These are phyloP conservation scores for Phymanthus crucifer DNA, from an alignment of 92 coral and sea anemone genomes.

Conservation along the genomic window DNA sequence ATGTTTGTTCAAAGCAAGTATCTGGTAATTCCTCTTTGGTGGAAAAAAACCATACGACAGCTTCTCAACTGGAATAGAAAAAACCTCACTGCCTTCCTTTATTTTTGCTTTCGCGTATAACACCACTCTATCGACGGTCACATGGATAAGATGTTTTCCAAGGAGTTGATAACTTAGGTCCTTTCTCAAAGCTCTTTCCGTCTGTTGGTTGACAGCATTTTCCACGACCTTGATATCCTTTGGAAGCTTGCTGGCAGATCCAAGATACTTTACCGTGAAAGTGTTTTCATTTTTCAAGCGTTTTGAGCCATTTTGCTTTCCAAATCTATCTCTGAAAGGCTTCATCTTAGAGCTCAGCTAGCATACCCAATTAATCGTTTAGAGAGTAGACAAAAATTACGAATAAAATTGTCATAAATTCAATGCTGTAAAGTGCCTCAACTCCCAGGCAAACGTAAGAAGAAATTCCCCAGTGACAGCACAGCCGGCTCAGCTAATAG, in stretches of 20 bases:
- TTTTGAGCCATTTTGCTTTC: constrained; percentile 38
- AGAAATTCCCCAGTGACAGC: background rate
- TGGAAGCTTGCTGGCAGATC: constrained; percentile 38
- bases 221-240: constrained; percentile 52
- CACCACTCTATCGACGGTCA: constrained; percentile 4
- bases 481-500: background rate
- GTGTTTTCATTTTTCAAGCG: constrained; percentile 34
- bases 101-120: background rate
- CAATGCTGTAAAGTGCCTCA: no score
- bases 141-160: background rate
- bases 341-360: no score
- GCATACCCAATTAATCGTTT: no score
- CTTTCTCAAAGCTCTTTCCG: constrained; percentile 23
- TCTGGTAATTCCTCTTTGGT: constrained; percentile 40
- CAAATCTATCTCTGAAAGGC: constrained; percentile 39
- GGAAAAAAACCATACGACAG: constrained; percentile 68
- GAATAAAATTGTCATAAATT: no score
- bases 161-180: constrained; percentile 16
- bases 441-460: background rate
- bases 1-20: constrained; percentile 81
- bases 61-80: constrained; percentile 60
- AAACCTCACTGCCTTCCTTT: background rate
- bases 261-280: constrained; percentile 63
- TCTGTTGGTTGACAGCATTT: constrained; percentile 41
- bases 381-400: no score